phyloP scores from a whole-genome alignment of 2,797 vertebrate genomes.

The Poecile montanus region DNA sequence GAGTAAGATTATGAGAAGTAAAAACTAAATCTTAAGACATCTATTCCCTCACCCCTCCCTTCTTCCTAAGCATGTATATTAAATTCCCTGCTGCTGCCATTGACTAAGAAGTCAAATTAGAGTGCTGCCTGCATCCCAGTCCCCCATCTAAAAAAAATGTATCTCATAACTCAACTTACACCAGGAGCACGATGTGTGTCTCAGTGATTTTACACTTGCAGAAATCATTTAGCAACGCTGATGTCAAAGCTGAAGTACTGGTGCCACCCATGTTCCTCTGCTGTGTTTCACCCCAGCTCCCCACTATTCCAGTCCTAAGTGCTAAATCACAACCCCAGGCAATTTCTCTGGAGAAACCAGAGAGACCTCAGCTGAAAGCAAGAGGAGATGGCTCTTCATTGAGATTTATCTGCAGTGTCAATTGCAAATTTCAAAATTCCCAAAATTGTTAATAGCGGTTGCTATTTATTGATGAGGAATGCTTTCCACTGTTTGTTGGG shows the following conservation, averaged over 20 bases:
- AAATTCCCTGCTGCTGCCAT: not conserved
- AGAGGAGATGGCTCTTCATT: not conserved
- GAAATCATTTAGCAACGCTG: not conserved
- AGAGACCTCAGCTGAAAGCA: not conserved
- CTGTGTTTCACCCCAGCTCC: not conserved
- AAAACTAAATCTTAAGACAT: not conserved
- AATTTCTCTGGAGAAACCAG: not conserved
- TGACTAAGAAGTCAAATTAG: not conserved
- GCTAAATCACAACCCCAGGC: not conserved
- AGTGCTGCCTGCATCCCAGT: not conserved
- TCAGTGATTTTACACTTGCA: not conserved
- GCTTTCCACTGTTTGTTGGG: not conserved
- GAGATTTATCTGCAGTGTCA: not conserved
- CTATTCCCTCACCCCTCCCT: not conserved
- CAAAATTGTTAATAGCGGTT: not conserved
- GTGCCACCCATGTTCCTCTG: not conserved
- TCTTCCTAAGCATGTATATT: not conserved
- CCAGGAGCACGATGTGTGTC: rapidly evolving
- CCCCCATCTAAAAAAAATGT: not conserved
- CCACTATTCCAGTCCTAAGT: not conserved
- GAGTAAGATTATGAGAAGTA: not conserved
- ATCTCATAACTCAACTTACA: not conserved
- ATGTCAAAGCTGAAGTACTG: not conserved
- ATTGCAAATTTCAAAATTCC: not conserved
- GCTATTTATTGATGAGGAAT: not conserved